Percentiles rank a stretch among this genome's conserved stretches.
Evolutionary conservation across 2,797 vertebrate genomes (phyloP).

Genomic region (Esox masquinongy): DNA sequence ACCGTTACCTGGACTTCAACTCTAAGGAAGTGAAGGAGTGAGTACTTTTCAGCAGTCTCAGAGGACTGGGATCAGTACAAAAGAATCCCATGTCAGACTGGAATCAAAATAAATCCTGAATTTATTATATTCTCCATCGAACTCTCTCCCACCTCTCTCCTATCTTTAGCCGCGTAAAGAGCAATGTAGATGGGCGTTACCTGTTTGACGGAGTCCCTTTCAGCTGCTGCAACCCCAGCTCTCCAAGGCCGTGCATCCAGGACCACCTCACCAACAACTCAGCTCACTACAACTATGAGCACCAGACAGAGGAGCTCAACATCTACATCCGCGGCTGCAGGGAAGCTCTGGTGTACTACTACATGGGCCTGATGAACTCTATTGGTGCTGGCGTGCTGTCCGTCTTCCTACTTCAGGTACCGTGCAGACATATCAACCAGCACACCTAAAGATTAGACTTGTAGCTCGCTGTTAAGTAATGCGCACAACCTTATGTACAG

Average conservation of each 20-base stretch:
- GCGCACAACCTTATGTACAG: neutral
- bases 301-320: conserved; percentile 82
- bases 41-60: conserved; percentile 43
- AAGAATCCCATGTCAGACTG: neutral
- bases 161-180: conserved; percentile 74
- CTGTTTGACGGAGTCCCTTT: conserved; percentile 82
- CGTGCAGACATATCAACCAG: neutral
- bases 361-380: conserved; percentile 80
- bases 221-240: conserved; percentile 84
- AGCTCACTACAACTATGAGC: conserved; percentile 82
- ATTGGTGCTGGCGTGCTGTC: conserved; percentile 77
- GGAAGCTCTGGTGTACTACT: conserved; percentile 77
- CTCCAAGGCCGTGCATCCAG: conserved; percentile 83
- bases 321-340: conserved; percentile 79
- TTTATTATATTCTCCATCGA: conserved; percentile 10
- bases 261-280: conserved; percentile 81
- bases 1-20: conserved; percentile 85
- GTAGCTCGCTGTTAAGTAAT: neutral
- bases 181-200: conserved; percentile 83
- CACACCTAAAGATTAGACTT: neutral
- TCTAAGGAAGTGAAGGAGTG: conserved; percentile 86
- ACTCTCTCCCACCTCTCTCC: conserved; percentile 1
- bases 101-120: neutral
- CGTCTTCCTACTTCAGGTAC: conserved; percentile 78
- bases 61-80: neutral